Conservation (phyloP, 2,113 vertebrate species). For the Pelvicachromis taeniatus region DNA sequence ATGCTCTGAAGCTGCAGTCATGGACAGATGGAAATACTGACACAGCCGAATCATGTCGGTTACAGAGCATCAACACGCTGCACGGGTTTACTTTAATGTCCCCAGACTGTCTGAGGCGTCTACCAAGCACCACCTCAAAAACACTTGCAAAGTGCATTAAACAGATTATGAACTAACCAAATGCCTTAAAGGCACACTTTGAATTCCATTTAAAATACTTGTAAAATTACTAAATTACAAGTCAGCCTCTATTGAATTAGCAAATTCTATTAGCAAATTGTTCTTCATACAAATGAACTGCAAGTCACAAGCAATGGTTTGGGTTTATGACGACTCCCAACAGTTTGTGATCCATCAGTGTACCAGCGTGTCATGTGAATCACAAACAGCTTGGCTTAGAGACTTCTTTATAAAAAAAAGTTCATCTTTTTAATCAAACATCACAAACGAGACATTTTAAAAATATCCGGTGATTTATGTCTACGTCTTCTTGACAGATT, state of each 20-base stretch:
- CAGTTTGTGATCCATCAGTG: neutral
- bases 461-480: neutral
- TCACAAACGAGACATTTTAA: neutral
- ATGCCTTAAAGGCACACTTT: neutral
- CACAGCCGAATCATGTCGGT: neutral
- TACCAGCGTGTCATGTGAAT: neutral
- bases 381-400: neutral
- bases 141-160: neutral
- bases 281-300: neutral
- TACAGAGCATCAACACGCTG: neutral
- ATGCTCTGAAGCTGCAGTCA: fast-evolving
- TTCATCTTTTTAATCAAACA: neutral
- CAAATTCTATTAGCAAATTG: neutral
- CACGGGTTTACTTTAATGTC: neutral
- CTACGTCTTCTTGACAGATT: neutral
- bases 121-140: neutral
- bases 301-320: neutral
- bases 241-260: neutral
- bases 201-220: neutral
- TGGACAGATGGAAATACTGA: neutral
- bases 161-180: neutral
- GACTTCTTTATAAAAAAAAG: neutral
- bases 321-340: neutral
- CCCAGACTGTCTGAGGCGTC: neutral
- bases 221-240: neutral